Conservation (phyloP, 2,113 vertebrate genomes). For the Corythornis vintsioides region DNA sequence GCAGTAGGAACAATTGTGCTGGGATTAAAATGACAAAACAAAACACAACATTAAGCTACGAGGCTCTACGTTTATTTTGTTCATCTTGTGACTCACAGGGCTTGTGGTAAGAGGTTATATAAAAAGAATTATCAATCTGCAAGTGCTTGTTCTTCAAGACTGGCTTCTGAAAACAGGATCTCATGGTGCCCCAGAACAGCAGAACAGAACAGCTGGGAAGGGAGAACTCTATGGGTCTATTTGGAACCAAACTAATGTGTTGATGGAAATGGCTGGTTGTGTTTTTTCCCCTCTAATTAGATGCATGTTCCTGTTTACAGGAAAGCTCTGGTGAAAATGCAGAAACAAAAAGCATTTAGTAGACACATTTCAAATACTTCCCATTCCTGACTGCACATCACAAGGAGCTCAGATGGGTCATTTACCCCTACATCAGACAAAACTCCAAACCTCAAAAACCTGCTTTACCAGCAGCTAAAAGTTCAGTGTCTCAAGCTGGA, state of each 20-base stretch:
- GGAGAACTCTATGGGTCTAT: background rate
- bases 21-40: background rate
- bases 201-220: background rate
- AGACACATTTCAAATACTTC: background rate
- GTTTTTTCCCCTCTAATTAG: background rate
- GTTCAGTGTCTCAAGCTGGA: background rate
- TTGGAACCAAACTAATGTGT: background rate
- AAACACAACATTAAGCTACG: rapidly evolving
- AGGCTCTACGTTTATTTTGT: background rate
- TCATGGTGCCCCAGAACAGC: background rate
- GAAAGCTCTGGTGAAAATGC: background rate
- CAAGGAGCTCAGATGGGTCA: background rate
- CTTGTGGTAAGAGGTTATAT: background rate
- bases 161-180: background rate
- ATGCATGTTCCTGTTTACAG: background rate
- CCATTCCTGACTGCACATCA: rapidly evolving
- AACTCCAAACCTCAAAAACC: background rate
- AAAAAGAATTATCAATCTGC: background rate
- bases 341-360: background rate
- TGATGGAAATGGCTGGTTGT: background rate
- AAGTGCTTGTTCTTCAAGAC: background rate
- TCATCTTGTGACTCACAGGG: rapidly evolving
- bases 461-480: background rate
- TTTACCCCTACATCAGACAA: background rate
- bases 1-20: background rate